Percentiles rank a stretch among this genome's conserved stretches.
Conservation (phyloP, 2,797 vertebrate species). For the Gobio occitaniae region DNA sequence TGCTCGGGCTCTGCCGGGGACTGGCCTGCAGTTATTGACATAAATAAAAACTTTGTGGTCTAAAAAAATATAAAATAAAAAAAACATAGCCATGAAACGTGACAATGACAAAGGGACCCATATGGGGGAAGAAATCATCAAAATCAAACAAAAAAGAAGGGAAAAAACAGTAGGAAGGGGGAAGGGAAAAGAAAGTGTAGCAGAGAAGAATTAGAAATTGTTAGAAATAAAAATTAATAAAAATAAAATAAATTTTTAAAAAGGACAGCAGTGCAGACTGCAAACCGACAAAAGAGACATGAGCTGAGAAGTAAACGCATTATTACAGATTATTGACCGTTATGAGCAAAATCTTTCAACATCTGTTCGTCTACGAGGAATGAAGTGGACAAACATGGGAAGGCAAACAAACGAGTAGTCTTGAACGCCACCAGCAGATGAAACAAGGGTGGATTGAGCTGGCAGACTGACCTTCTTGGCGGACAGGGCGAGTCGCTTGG, state of each 20-base stretch:
- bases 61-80: slow-evolving; percentile 81
- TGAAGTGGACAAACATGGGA: slow-evolving; percentile 33
- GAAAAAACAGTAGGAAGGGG: slow-evolving; percentile 72
- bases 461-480: slow-evolving; percentile 89
- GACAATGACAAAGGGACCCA: slow-evolving; percentile 73
- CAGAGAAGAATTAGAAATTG: slow-evolving; percentile 93
- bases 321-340: background rate
- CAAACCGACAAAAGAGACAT: slow-evolving; percentile 62
- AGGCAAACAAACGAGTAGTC: slow-evolving; percentile 13
- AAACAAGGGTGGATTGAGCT: background rate
- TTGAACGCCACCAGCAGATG: background rate
- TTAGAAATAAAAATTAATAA: slow-evolving; percentile 87
- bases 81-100: slow-evolving; percentile 82
- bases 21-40: slow-evolving; percentile 98
- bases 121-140: slow-evolving; percentile 59
- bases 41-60: slow-evolving; percentile 99
- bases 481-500: slow-evolving; percentile 88
- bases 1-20: slow-evolving; percentile 84
- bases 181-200: slow-evolving; percentile 71
- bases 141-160: slow-evolving; percentile 69
- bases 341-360: background rate
- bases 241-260: slow-evolving; percentile 73
- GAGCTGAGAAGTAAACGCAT: slow-evolving; percentile 44
- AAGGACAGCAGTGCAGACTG: slow-evolving; percentile 65
- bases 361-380: background rate